Conservation (phyloP, 1,140 invertebrate genomes). For the Steinernema khuongi region DNA sequence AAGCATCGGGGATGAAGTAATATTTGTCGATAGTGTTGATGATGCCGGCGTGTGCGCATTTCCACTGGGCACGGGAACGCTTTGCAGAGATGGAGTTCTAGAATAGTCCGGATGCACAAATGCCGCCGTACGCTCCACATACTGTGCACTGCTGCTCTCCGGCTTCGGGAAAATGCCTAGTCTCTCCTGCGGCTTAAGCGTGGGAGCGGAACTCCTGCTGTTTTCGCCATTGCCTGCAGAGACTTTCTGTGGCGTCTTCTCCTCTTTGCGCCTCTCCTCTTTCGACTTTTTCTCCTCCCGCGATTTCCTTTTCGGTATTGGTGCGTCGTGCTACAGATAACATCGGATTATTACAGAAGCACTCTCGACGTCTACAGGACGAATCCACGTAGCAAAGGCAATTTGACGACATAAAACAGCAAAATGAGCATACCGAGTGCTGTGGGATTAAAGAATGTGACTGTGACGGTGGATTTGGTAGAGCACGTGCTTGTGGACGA, state of each 20-base stretch:
- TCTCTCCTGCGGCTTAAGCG: no score
- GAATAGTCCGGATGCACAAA: no score
- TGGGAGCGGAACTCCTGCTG: no score
- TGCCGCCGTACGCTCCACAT: no score
- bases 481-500: no score
- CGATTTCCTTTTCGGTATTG: background rate
- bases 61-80: background rate
- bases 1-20: background rate
- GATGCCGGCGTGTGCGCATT: background rate
- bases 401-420: no score
- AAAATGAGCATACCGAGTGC: slow-evolving; percentile 8
- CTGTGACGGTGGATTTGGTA: background rate
- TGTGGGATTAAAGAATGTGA: background rate
- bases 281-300: background rate
- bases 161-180: no score
- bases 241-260: background rate
- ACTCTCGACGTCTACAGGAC: background rate
- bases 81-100: no score
- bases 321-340: background rate
- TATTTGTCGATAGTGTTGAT: background rate
- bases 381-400: background rate
- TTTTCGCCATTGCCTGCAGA: background rate
- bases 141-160: no score
- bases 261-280: background rate
- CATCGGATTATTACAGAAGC: background rate